Evolutionary conservation across 2,888 invertebrate species (phyloP).

Genomic region (Nomada hirtipes): DNA sequence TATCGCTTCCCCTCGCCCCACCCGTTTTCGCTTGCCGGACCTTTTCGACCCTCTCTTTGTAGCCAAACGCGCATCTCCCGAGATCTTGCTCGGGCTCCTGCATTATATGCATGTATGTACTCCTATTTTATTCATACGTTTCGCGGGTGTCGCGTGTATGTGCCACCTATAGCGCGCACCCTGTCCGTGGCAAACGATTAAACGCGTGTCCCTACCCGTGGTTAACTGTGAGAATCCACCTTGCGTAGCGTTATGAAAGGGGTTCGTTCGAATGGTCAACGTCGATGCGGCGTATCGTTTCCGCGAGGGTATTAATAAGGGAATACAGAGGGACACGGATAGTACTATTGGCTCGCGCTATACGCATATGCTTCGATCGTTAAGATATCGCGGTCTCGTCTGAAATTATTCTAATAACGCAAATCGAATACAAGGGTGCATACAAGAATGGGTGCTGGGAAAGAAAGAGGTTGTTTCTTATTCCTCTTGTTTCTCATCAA

Average conservation of each 20-base stretch:
- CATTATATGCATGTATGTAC: constrained; percentile 67
- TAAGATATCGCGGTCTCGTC: background rate
- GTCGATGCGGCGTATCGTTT: background rate
- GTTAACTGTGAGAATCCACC: constrained; percentile 5
- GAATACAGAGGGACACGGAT: background rate
- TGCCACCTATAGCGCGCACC: constrained; percentile 24
- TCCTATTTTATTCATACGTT: constrained; percentile 76
- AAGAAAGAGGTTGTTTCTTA: background rate
- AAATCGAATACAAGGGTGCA: background rate
- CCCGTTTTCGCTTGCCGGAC: constrained; percentile 34
- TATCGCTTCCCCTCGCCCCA: background rate
- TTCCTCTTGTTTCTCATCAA: constrained; percentile 20
- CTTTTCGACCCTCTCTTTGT: constrained; percentile 22
- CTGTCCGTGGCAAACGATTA: constrained; percentile 2
- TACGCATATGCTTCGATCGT: background rate
- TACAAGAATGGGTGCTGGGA: background rate
- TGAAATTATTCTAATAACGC: background rate
- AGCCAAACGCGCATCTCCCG: constrained; percentile 46
- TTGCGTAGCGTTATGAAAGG: background rate
- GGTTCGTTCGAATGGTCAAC: background rate
- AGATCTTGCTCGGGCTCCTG: constrained; percentile 58
- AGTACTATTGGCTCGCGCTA: background rate
- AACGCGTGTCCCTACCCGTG: constrained; percentile 15
- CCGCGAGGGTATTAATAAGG: background rate
- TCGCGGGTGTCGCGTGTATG: constrained; percentile 47